Conservation (phyloP, 1,140 invertebrate genomes). For the Hyposmocoma kahamanoa region DNA sequence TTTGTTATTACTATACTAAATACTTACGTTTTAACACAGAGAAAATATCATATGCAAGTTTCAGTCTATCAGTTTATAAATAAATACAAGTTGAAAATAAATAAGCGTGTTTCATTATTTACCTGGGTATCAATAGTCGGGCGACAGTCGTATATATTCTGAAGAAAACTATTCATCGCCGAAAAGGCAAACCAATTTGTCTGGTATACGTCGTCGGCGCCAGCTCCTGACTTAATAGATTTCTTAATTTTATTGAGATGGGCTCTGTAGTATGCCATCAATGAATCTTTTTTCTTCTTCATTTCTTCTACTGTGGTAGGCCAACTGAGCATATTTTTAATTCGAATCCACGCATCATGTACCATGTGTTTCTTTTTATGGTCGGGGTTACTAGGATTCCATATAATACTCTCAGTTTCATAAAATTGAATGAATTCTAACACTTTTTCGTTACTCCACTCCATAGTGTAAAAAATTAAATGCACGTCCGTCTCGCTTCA, state of each 20-base stretch:
- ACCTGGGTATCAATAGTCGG: too few species aligned
- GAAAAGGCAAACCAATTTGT: constrained; percentile 11
- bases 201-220: constrained; percentile 4
- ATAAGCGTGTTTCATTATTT: too few species aligned
- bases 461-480: background rate
- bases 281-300: constrained; percentile 13
- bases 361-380: background rate
- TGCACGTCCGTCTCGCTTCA: constrained; percentile 4
- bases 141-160: background rate
- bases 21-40: too few species aligned
- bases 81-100: too few species aligned
- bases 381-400: background rate
- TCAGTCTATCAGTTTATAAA: too few species aligned
- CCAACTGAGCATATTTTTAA: background rate
- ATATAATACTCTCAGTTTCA: background rate
- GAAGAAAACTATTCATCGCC: constrained; percentile 9
- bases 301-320: constrained; percentile 1
- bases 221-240: constrained; percentile 9
- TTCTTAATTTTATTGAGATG: constrained; percentile 12
- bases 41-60: too few species aligned
- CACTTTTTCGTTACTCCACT: background rate
- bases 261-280: constrained; percentile 8
- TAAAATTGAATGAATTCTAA: background rate
- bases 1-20: too few species aligned
- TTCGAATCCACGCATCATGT: background rate